Base-by-base conservation (phyloP, 2,113 vertebrate genomes). In the Mus spicilegus region DNA sequence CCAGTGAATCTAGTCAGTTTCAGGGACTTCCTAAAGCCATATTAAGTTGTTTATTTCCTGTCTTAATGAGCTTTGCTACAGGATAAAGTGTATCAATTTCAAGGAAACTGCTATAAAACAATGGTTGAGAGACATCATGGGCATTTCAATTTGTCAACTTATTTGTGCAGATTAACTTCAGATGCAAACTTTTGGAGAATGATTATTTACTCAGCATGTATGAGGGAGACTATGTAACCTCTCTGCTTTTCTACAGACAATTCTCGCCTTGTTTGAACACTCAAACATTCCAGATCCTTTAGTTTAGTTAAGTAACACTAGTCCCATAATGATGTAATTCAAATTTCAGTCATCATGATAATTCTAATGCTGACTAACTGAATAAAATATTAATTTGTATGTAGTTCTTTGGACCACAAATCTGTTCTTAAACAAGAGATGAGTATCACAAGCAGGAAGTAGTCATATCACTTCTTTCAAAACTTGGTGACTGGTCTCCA, bases 141-240 rank as follows among this genome's bases (percentile, higher is more conserved):
- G 8, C 51, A 87, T 54, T 26, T 6, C 7, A 56, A 69, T 75
- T 90, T 69, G 24, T 49, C 69, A 95, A 81, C 17, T 70, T 93
- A 89, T 46, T 73, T 87, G 73, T 93, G 16, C 39, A 95, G 86
- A 84, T 95, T 85, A 70, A 89, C 67, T 13, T 90, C 42, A 87
- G 30, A 87, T 67, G 72, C 9, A 46, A 96, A 91, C 28, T 6
- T 70, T 73, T 58, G 6, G 61, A 63, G 86, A 96, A 56, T 12
- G 58, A 5, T 91, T 30, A 24, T 90, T 88, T 93, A 49, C 9
- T 96, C 33, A 58, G 42, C 46, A 80, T 86, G 91, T 78, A 33
- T 73, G 75, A 92, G 1, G 87, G 7, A 19, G 1, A 2, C 24
- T 91, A 30, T 39, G 26, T 30, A 46, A 75, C 87, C 30, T 49